A percentile compares a stretch with the other conserved stretches of the same genome.
Evolutionary conservation across 2,113 vertebrate genomes (phyloP).

Genomic region (Sorex araneus): DNA sequence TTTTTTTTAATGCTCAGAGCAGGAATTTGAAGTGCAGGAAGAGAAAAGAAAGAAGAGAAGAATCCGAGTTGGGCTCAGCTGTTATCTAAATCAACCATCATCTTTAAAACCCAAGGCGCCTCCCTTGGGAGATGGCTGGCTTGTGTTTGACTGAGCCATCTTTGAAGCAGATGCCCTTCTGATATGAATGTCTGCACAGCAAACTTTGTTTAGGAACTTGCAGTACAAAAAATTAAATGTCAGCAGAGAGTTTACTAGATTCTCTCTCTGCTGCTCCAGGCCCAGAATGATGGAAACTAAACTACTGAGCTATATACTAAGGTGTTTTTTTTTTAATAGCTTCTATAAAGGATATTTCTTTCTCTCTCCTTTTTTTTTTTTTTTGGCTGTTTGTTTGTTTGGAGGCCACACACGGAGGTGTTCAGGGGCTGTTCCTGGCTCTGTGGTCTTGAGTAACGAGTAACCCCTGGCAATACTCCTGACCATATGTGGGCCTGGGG

Average conservation of each 20-base stretch:
- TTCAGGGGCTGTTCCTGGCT: too few species aligned
- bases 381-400: too few species aligned
- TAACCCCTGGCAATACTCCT: too few species aligned
- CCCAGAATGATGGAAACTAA: not conserved
- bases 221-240: not conserved
- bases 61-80: not conserved
- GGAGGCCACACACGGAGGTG: too few species aligned
- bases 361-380: too few species aligned
- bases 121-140: not conserved
- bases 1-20: not conserved
- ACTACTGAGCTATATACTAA: not conserved
- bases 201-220: not conserved
- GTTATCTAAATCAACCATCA: not conserved
- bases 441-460: too few species aligned
- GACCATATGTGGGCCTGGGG: too few species aligned
- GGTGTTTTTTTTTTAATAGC: conserved; percentile 12
- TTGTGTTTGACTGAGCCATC: not conserved
- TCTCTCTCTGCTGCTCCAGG: not conserved
- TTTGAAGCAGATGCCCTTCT: not conserved
- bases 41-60: not conserved
- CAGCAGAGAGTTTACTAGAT: not conserved
- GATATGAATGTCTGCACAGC: not conserved
- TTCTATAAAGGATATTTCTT: not conserved
- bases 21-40: not conserved
- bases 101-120: not conserved